A percentile compares a stretch with the other conserved stretches of the same genome.
Evolutionary conservation across 2,888 invertebrate species (phyloP).

Genomic region (Seira musarum): DNA sequence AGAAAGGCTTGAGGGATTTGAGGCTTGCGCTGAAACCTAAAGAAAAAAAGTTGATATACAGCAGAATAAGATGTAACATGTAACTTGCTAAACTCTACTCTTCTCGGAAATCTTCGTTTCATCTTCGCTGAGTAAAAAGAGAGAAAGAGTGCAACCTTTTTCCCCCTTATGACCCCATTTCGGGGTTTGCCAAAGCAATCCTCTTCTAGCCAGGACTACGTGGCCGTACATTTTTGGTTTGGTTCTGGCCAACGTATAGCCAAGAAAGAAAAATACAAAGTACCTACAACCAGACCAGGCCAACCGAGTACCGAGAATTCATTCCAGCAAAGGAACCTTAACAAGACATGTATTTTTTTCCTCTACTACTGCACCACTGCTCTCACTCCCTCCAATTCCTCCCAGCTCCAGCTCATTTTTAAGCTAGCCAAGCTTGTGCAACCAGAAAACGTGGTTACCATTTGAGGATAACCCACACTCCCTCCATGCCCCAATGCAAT

Average conservation of each 20-base stretch:
- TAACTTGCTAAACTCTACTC: background rate
- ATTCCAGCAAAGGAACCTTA: no score
- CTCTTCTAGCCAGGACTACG: constrained; percentile 47
- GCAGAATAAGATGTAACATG: no score
- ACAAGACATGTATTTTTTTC: no score
- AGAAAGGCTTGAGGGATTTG: constrained; percentile 63
- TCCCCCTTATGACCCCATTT: constrained; percentile 53
- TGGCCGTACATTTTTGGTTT: constrained; percentile 50
- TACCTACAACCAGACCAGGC: constrained; percentile 29
- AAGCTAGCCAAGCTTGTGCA: constrained; percentile 60
- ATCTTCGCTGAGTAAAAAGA: constrained; percentile 26
- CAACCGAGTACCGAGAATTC: no score
- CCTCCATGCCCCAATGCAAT: no score
- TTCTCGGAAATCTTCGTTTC: constrained; percentile 57
- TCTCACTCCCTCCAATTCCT: no score
- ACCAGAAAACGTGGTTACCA: constrained; percentile 64
- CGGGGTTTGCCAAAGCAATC: constrained; percentile 53
- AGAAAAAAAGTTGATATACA: constrained; percentile 28
- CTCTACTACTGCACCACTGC: no score
- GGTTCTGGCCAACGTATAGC: no score
- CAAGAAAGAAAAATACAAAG: no score
- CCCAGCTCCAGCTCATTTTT: constrained; percentile 47
- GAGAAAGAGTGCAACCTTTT: constrained; percentile 25
- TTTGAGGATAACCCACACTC: constrained; percentile 56
- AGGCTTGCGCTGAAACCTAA: constrained; percentile 60